Conservation (phyloP, 2,888 invertebrate species). For the Gnatocerus cornutus region DNA sequence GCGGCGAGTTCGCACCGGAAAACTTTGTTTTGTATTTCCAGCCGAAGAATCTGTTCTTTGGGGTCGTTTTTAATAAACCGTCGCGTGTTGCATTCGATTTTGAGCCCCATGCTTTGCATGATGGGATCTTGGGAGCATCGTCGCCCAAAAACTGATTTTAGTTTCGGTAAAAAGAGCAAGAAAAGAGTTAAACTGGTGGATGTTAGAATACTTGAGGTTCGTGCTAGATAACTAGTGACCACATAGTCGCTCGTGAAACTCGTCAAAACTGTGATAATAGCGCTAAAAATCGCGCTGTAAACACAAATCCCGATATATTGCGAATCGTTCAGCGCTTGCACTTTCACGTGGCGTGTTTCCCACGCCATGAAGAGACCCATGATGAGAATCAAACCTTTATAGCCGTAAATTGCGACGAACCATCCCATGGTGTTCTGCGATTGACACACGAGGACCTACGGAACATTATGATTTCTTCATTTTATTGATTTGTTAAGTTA, state of each 20-base stretch:
- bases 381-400: slow-evolving; percentile 90
- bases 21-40: slow-evolving; percentile 93
- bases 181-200: slow-evolving; percentile 91
- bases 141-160: slow-evolving; percentile 80
- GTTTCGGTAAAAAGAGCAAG: slow-evolving; percentile 90
- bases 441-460: slow-evolving; percentile 90
- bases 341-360: slow-evolving; percentile 94
- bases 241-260: slow-evolving; percentile 89
- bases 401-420: slow-evolving; percentile 92
- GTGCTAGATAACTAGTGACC: slow-evolving; percentile 86
- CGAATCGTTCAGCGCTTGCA: slow-evolving; percentile 93
- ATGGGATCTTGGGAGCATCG: slow-evolving; percentile 84
- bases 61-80: slow-evolving; percentile 78
- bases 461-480: slow-evolving; percentile 54
- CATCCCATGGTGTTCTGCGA: slow-evolving; percentile 91
- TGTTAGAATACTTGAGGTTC: slow-evolving; percentile 86
- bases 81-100: slow-evolving; percentile 91
- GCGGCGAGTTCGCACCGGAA: slow-evolving; percentile 88
- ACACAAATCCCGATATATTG: slow-evolving; percentile 95
- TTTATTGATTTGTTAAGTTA: slow-evolving; percentile 64
- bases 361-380: slow-evolving; percentile 97
- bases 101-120: slow-evolving; percentile 90
- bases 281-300: slow-evolving; percentile 92
- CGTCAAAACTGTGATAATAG: slow-evolving; percentile 90
- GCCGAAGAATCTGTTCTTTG: slow-evolving; percentile 86